Conservation (phyloP, 2,888 invertebrate species). For the Melanotus villosus region DNA sequence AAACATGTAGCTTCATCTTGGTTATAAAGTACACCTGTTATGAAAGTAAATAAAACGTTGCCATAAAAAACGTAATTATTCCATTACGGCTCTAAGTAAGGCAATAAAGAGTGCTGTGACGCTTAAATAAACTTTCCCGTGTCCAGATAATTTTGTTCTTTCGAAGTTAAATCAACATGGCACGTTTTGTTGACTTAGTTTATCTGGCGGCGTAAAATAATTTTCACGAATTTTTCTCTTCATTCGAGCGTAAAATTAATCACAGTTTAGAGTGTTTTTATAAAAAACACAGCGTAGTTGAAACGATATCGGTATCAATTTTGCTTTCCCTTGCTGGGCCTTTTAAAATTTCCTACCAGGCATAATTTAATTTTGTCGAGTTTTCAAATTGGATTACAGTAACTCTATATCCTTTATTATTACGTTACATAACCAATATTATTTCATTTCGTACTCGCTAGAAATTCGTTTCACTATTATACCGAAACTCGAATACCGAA, state of each 20-base stretch:
- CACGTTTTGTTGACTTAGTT: not conserved
- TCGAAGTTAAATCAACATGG: conserved; percentile 3
- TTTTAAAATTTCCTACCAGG: conserved; percentile 23
- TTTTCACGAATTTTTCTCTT: no score
- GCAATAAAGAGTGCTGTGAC: conserved; percentile 20
- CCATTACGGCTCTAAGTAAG: conserved; percentile 20
- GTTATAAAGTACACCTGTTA: conserved; percentile 25
- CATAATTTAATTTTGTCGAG: conserved; percentile 29
- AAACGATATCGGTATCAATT: conserved; percentile 1
- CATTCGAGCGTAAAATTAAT: not conserved
- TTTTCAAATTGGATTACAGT: conserved; percentile 34
- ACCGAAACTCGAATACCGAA: not conserved
- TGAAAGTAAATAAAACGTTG: conserved; percentile 22
- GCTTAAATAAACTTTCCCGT: conserved; percentile 14
- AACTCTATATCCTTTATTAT: conserved; percentile 33
- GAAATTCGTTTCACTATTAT: conserved; percentile 7
- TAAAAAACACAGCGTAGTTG: no score
- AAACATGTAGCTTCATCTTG: conserved; percentile 19
- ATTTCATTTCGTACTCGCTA: conserved; percentile 3
- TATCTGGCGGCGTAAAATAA: not conserved
- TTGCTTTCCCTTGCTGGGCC: not conserved
- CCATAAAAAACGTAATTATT: conserved; percentile 31
- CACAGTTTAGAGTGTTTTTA: not conserved
- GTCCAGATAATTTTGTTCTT: conserved; percentile 25
- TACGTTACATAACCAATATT: conserved; percentile 29